Base-by-base conservation (phyloP, 2,888 invertebrate species). In the Metalampra italica region DNA sequence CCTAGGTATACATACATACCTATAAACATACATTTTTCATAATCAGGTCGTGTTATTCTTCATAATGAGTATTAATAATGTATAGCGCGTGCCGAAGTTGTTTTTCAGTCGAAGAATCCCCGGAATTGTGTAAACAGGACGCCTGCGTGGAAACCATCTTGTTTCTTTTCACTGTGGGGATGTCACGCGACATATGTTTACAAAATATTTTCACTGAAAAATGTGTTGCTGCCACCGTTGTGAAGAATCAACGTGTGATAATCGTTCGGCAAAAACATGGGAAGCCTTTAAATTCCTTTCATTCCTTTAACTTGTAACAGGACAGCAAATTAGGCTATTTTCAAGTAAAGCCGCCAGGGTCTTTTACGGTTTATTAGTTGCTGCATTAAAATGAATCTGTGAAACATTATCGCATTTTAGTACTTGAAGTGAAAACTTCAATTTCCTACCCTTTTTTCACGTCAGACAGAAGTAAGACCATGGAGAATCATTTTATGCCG, bases 71-170 rank as follows among this genome's bases (percentile, higher is more conserved):
- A 13, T 9, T 1, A 13, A 13, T 39, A 14, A n/a, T 29, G 32
- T 54, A 54, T 57, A 56, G 69, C 79, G 65, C 79, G 78, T 66
- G 80, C 71, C 56, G 45, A 43, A 53, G 49, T 62, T 76, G 71
- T 78, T 76, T 73, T 71, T 58, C 63, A 62, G 63, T 53, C 55
- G 54, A 68, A 61, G 66, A 76, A 79, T 82, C 75, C 70, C 53
- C 60, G 73, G 79, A 77, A 84, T 84, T 68, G 48, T 62, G 36
- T 72, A 78, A 84, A 84, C 82, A 82, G 75, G 74, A 69, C 60
- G 64, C 57, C 56, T 69, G 63, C 57, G 52, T 63, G 64, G 67
- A 70, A 66, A 66, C 59, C 43, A 29, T 70, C 57, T 69, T 73
- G 64, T 67, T 71, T 68, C 66, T 71, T 68, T 75, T 69, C 54